Evolutionary conservation across 2,797 vertebrate genomes (phyloP).

Genomic region (Podarcis lilfordi): DNA sequence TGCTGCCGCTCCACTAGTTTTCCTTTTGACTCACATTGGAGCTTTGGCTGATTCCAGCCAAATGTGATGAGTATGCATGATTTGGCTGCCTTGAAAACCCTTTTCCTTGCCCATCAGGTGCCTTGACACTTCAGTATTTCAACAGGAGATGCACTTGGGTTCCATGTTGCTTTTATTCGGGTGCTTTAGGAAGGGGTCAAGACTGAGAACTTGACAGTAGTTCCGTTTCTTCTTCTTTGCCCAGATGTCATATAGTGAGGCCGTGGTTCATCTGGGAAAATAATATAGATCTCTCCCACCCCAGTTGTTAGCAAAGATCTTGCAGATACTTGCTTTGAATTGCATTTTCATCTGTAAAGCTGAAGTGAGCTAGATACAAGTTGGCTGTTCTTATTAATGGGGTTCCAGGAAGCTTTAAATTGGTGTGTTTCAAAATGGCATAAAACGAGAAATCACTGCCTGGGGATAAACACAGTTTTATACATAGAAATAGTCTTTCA

Average conservation of each 20-base stretch:
- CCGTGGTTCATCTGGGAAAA: not conserved
- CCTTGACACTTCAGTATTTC: not conserved
- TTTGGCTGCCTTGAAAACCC: not conserved
- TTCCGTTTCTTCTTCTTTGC: not conserved
- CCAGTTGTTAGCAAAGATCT: not conserved
- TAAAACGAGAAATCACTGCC: conserved; percentile 32
- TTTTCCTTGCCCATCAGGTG: not conserved
- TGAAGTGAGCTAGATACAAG: not conserved
- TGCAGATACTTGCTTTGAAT: conserved; percentile 23
- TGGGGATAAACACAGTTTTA: not conserved
- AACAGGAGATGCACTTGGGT: not conserved
- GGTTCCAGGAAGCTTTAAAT: conserved; percentile 28
- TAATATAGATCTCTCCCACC: not conserved
- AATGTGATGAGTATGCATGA: not conserved
- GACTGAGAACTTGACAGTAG: not conserved
- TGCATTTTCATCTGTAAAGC: not conserved
- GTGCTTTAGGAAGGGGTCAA: not conserved
- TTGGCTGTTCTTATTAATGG: conserved; percentile 34
- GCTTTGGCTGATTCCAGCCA: no score
- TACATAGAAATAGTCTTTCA: not conserved
- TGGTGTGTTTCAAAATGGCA: conserved; percentile 9
- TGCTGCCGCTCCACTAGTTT: not conserved
- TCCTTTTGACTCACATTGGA: no score
- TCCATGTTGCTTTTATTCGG: not conserved
- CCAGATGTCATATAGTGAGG: not conserved